Conservation (phyloP, 2,888 invertebrate genomes). For the Catocala nupta region DNA sequence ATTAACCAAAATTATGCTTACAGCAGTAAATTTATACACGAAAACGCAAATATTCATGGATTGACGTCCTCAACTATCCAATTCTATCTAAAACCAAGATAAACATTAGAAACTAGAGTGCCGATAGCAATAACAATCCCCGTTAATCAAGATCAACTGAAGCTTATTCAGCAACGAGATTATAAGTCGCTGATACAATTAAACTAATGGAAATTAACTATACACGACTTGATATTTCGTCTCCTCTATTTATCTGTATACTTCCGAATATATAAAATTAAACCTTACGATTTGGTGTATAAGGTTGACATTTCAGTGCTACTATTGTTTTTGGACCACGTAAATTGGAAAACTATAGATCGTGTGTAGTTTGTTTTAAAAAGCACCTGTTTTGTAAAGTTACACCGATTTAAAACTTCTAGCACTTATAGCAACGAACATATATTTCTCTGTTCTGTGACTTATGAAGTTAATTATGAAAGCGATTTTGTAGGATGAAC, state of each 20-base stretch:
- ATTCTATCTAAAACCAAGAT: background rate
- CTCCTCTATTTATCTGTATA: constrained; percentile 29
- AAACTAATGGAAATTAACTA: constrained; percentile 43
- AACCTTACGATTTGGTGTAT: rapidly evolving
- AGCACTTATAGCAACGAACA: background rate
- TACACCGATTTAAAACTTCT: background rate
- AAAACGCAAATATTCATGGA: too few relatives aligned
- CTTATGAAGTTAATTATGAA: constrained; percentile 1
- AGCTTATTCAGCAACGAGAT: constrained; percentile 10
- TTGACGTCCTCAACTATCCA: too few relatives aligned
- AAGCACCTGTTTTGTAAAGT: constrained; percentile 4
- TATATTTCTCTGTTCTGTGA: too few relatives aligned
- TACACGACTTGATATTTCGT: constrained; percentile 29
- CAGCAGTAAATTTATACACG: too few relatives aligned
- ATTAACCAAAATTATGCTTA: too few relatives aligned
- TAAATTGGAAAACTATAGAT: constrained; percentile 12
- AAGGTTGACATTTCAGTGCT: background rate
- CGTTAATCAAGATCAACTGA: constrained; percentile 34
- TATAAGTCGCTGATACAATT: constrained; percentile 33
- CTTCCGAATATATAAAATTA: background rate
- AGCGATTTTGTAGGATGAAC: background rate
- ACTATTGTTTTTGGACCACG: constrained; percentile 1
- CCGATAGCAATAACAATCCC: constrained; percentile 7
- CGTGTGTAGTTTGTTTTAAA: constrained; percentile 1
- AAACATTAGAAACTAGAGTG: background rate